Evolutionary conservation across 2,113 vertebrate genomes (phyloP).

Genomic region (Xenopus laevis): DNA sequence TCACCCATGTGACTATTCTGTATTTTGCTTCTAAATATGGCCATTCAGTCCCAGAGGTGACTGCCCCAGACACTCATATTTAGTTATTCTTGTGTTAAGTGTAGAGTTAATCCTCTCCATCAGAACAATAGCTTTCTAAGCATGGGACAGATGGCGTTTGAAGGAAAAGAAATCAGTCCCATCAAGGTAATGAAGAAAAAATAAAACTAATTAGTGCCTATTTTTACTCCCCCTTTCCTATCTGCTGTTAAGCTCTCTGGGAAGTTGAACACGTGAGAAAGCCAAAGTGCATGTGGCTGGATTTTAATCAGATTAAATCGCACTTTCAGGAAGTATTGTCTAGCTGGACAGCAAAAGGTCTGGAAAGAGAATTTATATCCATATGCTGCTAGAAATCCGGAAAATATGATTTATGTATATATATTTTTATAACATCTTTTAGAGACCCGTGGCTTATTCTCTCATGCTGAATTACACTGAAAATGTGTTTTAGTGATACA

Average conservation of each 20-base stretch:
- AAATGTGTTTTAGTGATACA: too few species aligned
- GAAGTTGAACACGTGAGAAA: slow-evolving; percentile 28
- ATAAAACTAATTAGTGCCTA: slow-evolving; percentile 29
- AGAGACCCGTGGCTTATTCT: too few species aligned
- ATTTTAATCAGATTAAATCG: slow-evolving; percentile 27
- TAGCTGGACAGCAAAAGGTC: not conserved
- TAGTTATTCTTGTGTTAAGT: not conserved
- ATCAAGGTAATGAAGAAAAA: slow-evolving; percentile 17
- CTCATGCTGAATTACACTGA: too few species aligned
- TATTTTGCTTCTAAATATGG: too few species aligned
- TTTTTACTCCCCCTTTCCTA: not conserved
- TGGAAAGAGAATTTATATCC: not conserved
- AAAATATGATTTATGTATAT: not conserved
- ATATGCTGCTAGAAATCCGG: too few species aligned
- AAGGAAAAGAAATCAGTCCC: slow-evolving; percentile 13
- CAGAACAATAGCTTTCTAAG: slow-evolving; percentile 24
- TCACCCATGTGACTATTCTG: too few species aligned
- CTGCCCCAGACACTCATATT: not conserved
- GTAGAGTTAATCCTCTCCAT: slow-evolving; percentile 26
- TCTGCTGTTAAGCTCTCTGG: slow-evolving; percentile 29
- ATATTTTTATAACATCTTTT: not conserved
- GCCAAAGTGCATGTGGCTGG: not conserved
- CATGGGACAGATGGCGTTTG: slow-evolving; percentile 25
- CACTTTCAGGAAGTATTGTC: slow-evolving; percentile 1
- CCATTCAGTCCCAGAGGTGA: not conserved